Evolutionary conservation across 2,113 vertebrate species (phyloP), one percentile per base, ranked within the genome.

Genomic region (Elaphurus davidianus): DNA sequence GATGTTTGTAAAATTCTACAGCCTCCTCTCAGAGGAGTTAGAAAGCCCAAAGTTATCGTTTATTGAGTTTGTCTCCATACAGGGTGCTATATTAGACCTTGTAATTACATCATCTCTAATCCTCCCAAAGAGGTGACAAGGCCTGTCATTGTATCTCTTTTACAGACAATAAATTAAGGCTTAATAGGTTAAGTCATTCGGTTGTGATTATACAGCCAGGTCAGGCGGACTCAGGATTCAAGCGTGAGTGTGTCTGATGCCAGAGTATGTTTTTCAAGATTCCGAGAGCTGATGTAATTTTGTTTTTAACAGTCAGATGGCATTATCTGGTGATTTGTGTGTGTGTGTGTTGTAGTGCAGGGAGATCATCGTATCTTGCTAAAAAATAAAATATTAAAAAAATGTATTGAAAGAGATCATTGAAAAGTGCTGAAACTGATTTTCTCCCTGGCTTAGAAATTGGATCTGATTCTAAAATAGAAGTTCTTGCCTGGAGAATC

Each of bases 401-500:
- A 17, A 30, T 16, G 30, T 3, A 60, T 36, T 87, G 10, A 87
- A 25, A 96, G 23, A 78, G 25, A 55, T 54, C 30, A 96, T 88
- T 81, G 55, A 60, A 95, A 97, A 96, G 59, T 91, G 50, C 30
- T 71, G 43, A 95, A 67, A 59, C 27, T 25, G 43, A 50, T 90
- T 86, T 96, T 76, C 82, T 81, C 27, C n/a, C 54, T 92, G 33
- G 11, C 52, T 95, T 81, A 83, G 82, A 74, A 93, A 59, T 92
- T 47, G 57, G 12, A 90, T 96, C 87, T 95, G 91, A 76, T 88
- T 92, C 84, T 87, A 85, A 93, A 96, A 67, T 50, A 43, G 7
- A 50, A 93, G 36, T 90, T 87, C 33, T 74, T 74, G 67, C 67
- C 67, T 74, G 5, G 67, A 67, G 64, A 36, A 67, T 67, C 64